A percentile compares a stretch with the other conserved stretches of the same genome.
Evolutionary conservation across 2,797 vertebrate genomes (phyloP).

Genomic region (Podarcis siculus): DNA sequence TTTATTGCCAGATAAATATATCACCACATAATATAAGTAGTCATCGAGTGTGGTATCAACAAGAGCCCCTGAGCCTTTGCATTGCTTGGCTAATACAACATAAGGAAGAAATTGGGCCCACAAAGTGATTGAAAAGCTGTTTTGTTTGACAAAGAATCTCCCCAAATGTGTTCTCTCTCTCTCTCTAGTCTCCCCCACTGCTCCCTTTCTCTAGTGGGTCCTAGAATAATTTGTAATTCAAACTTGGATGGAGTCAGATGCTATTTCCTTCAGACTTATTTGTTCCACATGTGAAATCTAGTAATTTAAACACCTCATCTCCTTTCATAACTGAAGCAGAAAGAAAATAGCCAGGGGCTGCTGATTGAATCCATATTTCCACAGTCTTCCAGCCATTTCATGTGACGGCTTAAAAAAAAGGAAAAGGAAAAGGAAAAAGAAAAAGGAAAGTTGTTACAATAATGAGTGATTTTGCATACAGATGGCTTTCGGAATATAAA

Average conservation of each 20-base stretch:
- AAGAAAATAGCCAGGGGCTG: constrained; percentile 66
- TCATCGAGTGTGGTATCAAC: constrained; percentile 56
- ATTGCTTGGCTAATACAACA: constrained; percentile 55
- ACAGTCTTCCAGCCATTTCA: constrained; percentile 69
- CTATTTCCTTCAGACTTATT: constrained; percentile 81
- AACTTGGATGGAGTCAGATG: constrained; percentile 78
- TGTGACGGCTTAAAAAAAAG: constrained; percentile 53
- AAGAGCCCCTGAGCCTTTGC: constrained; percentile 55
- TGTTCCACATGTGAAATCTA: constrained; percentile 81
- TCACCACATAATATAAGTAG: constrained; percentile 49
- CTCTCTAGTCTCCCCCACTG: not conserved
- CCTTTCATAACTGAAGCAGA: constrained; percentile 71
- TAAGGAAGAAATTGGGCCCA: constrained; percentile 71
- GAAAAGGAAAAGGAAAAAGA: not conserved
- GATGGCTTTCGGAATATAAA: constrained; percentile 52
- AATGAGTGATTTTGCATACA: constrained; percentile 55
- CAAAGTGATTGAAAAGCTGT: constrained; percentile 72
- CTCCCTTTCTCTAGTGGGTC: constrained; percentile 51
- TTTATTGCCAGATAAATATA: constrained; percentile 62
- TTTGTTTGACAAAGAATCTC: constrained; percentile 58
- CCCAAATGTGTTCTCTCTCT: constrained; percentile 68
- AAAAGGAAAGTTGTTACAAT: constrained; percentile 65
- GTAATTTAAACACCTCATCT: constrained; percentile 84
- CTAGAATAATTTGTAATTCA: constrained; percentile 79
- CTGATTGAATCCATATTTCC: constrained; percentile 79